Conservation (phyloP, 2,113 vertebrate genomes). For the Pagrus major region DNA sequence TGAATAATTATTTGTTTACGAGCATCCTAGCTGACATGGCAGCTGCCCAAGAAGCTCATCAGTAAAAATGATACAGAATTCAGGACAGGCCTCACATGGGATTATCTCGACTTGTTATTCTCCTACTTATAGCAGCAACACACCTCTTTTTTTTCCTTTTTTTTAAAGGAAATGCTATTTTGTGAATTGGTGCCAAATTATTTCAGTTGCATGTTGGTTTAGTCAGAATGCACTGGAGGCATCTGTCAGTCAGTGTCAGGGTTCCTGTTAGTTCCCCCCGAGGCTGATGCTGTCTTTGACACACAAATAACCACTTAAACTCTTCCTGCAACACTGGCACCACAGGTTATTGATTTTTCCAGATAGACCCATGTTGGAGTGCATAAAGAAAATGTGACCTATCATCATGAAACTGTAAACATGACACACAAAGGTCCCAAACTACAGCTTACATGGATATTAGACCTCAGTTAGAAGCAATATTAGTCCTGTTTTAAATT, state of each 20-base stretch:
- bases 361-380: not conserved
- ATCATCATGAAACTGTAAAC: not conserved
- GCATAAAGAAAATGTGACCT: not conserved
- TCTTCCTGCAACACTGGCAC: not conserved
- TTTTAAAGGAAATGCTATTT: conserved; percentile 31
- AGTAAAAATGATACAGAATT: conserved; percentile 82
- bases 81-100: conserved; percentile 81
- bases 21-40: conserved; percentile 81
- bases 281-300: conserved; percentile 36
- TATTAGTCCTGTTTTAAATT: not conserved
- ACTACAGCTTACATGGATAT: not conserved
- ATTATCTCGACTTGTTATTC: conserved; percentile 77
- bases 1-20: conserved; percentile 88
- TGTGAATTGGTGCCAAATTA: conserved; percentile 53
- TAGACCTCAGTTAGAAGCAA: not conserved
- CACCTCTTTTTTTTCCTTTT: conserved; percentile 50
- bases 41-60: conserved; percentile 82
- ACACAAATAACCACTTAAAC: conserved; percentile 44
- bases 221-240: conserved; percentile 66
- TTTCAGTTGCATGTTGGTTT: conserved; percentile 55
- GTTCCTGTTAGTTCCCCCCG: conserved; percentile 19
- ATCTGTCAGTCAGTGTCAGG: conserved; percentile 72
- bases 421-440: not conserved
- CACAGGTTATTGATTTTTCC: conserved; percentile 15
- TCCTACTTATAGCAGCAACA: conserved; percentile 69